phyloP scores from a whole-genome alignment of 1,140 invertebrate genomes.

The Dolichoris vasculosae region DNA sequence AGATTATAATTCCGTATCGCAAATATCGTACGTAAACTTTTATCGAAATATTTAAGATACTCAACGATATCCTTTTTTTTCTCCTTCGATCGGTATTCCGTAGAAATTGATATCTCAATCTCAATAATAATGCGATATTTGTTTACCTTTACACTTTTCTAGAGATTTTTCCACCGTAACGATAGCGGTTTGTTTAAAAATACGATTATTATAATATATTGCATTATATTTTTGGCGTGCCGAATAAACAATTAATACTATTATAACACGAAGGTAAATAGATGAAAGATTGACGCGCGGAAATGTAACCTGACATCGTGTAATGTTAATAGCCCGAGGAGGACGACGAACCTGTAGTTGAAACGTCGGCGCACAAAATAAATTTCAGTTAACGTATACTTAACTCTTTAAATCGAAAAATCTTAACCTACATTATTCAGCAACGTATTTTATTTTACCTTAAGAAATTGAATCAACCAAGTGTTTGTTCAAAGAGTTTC shows the following conservation, averaged over 20 bases:
- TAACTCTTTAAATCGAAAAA: not conserved
- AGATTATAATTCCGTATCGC: too few relatives aligned
- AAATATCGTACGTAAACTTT: too few relatives aligned
- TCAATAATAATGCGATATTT: not conserved
- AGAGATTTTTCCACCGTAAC: not conserved
- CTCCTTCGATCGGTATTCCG: not conserved
- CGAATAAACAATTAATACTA: not conserved
- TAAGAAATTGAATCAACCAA: not conserved
- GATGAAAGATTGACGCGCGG: slow-evolving; percentile 12
- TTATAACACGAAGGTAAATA: not conserved
- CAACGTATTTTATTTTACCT: not conserved
- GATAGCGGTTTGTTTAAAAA: not conserved
- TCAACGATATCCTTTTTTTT: not conserved
- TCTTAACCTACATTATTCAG: slow-evolving; percentile 5
- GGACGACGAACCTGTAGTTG: not conserved
- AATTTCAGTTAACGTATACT: slow-evolving; percentile 3
- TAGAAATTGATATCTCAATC: not conserved
- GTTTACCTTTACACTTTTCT: not conserved
- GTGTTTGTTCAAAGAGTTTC: not conserved
- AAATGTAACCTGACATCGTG: not conserved
- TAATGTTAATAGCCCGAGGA: not conserved
- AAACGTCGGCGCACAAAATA: slow-evolving; percentile 20
- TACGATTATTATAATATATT: not conserved
- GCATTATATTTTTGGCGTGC: not conserved
- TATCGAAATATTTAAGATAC: too few relatives aligned